A percentile compares a stretch with the other conserved stretches of the same genome.
Evolutionary conservation across 2,888 invertebrate genomes (phyloP).

Genomic region (Tricholauxania praeusta): DNA sequence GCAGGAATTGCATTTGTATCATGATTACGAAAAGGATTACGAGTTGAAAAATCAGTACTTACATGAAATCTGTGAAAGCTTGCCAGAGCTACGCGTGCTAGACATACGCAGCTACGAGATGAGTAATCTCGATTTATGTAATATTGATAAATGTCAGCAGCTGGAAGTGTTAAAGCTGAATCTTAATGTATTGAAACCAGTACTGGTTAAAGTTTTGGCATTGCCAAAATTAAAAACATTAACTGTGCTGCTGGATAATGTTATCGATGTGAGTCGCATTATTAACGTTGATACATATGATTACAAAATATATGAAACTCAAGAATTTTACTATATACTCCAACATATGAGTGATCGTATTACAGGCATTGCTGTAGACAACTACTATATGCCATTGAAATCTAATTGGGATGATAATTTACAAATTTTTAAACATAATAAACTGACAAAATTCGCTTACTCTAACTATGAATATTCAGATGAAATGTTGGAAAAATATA

Average conservation of each 20-base stretch:
- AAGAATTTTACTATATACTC: constrained; percentile 59
- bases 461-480: constrained; percentile 56
- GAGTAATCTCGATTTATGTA: constrained; percentile 54
- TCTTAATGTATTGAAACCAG: constrained; percentile 56
- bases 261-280: constrained; percentile 45
- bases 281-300: constrained; percentile 55
- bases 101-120: constrained; percentile 58
- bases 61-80: constrained; percentile 53
- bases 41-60: constrained; percentile 57
- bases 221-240: constrained; percentile 55
- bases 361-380: constrained; percentile 57
- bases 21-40: constrained; percentile 55
- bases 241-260: constrained; percentile 56
- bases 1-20: constrained; percentile 57
- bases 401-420: constrained; percentile 52
- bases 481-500: constrained; percentile 38
- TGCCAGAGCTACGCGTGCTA: constrained; percentile 52
- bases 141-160: constrained; percentile 52
- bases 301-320: constrained; percentile 58
- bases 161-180: constrained; percentile 57
- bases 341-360: constrained; percentile 51
- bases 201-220: constrained; percentile 51
- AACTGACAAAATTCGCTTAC: constrained; percentile 55
- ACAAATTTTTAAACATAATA: constrained; percentile 49
- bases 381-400: constrained; percentile 55